Conservation (phyloP, 1,140 invertebrate species). For the Archivesica marissinica region DNA sequence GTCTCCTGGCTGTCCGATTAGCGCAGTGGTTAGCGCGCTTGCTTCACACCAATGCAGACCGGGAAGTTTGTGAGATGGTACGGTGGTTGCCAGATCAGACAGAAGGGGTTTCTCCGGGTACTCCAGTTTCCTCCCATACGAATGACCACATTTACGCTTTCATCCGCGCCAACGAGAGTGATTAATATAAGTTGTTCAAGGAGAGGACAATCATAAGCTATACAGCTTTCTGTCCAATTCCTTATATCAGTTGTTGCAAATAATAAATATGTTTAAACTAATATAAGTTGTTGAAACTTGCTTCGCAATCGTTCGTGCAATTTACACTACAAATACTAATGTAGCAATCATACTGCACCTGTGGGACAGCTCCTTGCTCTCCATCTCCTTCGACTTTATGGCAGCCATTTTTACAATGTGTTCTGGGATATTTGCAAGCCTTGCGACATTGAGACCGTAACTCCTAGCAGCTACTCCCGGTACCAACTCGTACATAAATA, state of each 20-base stretch:
- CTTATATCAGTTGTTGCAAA: not conserved
- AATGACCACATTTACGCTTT: no score
- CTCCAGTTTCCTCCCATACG: no score
- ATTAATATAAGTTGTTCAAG: no score
- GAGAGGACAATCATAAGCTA: not conserved
- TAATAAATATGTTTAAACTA: no score
- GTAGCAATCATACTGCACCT: constrained; percentile 62
- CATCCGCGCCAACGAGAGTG: no score
- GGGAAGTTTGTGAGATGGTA: no score
- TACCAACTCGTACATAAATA: constrained; percentile 78
- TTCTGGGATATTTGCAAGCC: constrained; percentile 71
- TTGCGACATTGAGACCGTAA: constrained; percentile 80
- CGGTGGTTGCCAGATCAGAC: no score
- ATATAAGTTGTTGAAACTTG: not conserved
- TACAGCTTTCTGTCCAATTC: not conserved
- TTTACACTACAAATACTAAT: not conserved
- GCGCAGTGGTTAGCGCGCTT: no score
- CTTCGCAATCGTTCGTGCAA: not conserved
- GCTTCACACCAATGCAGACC: no score
- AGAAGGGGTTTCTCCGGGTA: no score
- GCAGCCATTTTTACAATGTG: constrained; percentile 71
- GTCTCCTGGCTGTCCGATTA: no score
- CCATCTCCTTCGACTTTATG: constrained; percentile 71
- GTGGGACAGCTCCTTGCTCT: constrained; percentile 62
- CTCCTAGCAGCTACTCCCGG: constrained; percentile 72